Conservation (phyloP, 2,113 vertebrate species). For the Peromyscus leucopus region DNA sequence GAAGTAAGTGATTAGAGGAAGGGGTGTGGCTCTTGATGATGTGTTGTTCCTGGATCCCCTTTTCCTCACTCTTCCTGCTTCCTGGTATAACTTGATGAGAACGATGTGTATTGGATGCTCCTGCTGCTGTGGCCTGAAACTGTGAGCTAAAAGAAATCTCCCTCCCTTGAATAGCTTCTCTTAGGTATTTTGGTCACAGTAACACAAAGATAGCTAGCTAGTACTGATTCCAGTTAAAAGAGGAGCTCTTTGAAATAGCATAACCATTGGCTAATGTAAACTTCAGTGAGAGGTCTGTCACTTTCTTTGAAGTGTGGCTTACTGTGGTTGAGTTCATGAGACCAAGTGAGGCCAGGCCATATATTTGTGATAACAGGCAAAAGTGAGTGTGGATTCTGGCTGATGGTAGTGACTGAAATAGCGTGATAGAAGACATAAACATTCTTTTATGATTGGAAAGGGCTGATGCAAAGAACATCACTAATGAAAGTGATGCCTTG, state of each 20-base stretch:
- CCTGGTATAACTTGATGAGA: neutral
- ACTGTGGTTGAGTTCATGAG: neutral
- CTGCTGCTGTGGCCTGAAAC: neutral
- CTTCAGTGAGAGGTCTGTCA: neutral
- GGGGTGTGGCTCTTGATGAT: neutral
- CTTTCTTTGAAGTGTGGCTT: neutral
- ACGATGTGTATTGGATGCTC: neutral
- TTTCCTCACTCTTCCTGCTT: neutral
- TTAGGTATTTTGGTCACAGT: neutral
- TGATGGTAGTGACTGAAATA: neutral
- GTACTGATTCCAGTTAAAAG: neutral
- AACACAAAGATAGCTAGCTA: neutral
- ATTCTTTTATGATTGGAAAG: neutral
- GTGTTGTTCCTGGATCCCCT: neutral
- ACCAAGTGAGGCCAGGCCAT: neutral
- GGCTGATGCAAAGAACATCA: neutral
- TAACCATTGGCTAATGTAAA: neutral
- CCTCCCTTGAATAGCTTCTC: neutral
- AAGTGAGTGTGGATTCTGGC: neutral
- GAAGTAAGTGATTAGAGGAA: neutral
- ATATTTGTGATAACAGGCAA: neutral
- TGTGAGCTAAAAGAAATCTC: neutral
- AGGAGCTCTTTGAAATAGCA: neutral
- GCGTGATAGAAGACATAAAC: too few relatives aligned
- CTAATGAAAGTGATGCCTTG: neutral